A percentile compares a stretch with the other conserved stretches of the same genome.
Conservation (phyloP, 2,113 vertebrate genomes). For the Lonchura striata region DNA sequence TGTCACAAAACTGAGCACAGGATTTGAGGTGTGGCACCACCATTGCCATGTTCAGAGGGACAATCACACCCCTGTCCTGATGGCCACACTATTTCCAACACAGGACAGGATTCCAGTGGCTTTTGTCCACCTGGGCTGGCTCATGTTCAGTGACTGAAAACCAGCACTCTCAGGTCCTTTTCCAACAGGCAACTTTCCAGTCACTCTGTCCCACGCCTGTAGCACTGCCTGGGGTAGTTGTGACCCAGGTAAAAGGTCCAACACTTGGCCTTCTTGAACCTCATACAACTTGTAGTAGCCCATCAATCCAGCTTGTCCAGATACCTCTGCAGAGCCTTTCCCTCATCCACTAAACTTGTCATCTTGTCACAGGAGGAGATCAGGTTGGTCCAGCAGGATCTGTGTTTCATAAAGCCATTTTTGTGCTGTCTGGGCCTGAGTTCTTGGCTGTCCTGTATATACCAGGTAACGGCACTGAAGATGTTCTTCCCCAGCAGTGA, state of each 20-base stretch:
- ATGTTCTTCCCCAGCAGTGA: not conserved
- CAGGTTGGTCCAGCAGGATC: not conserved
- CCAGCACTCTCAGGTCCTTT: not conserved
- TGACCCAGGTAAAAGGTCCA: not conserved
- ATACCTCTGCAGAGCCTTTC: not conserved
- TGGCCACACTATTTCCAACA: not conserved
- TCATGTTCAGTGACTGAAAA: not conserved
- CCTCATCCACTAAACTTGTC: not conserved
- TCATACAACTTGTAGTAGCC: not conserved
- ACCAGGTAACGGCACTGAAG: not conserved
- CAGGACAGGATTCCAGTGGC: not conserved
- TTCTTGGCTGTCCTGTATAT: not conserved
- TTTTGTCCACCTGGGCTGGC: not conserved
- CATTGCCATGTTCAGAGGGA: not conserved
- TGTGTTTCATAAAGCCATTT: not conserved
- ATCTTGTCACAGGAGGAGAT: not conserved
- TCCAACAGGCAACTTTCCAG: not conserved
- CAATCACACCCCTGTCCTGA: not conserved
- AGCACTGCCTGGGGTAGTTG: not conserved
- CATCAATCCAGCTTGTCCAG: accelerated
- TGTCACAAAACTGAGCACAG: not conserved
- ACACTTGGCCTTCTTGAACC: not conserved
- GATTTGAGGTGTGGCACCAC: not conserved
- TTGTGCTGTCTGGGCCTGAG: not conserved
- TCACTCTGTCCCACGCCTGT: not conserved